Conservation (phyloP, 2,888 invertebrate species). For the Hedya salicella region DNA sequence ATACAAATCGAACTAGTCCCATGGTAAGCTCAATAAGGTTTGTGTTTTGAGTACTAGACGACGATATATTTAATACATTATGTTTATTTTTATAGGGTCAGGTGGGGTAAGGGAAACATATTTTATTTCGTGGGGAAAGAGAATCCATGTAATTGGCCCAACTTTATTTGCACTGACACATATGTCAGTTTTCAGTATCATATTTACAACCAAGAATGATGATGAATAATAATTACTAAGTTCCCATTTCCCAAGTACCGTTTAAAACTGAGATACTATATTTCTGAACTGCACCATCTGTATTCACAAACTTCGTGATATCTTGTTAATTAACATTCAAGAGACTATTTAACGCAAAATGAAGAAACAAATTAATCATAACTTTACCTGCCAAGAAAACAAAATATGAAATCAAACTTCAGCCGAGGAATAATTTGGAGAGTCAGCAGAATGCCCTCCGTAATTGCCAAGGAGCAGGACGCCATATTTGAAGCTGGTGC, state of each 20-base stretch:
- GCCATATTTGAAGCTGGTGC: slow-evolving; percentile 58
- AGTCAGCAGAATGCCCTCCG: slow-evolving; percentile 26
- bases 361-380: slow-evolving; percentile 37
- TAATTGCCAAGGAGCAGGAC: slow-evolving; percentile 38
- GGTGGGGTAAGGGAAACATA: no score
- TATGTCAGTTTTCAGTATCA: no score
- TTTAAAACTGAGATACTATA: neutral
- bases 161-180: no score
- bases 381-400: slow-evolving; percentile 42
- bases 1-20: no score
- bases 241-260: neutral
- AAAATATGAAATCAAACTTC: slow-evolving; percentile 41
- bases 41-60: no score
- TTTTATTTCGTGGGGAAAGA: no score
- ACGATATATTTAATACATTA: no score
- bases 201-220: no score
- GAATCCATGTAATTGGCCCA: no score
- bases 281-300: slow-evolving; percentile 6
- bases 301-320: slow-evolving; percentile 24
- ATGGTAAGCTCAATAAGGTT: no score
- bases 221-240: no score
- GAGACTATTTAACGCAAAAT: slow-evolving; percentile 29
- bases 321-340: slow-evolving; percentile 35
- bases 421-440: slow-evolving; percentile 11
- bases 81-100: no score